These are phyloP conservation scores for Mesorhabditis sp. DNA, from an alignment of 2,888 invertebrate species.

Conservation along the genomic window DNA sequence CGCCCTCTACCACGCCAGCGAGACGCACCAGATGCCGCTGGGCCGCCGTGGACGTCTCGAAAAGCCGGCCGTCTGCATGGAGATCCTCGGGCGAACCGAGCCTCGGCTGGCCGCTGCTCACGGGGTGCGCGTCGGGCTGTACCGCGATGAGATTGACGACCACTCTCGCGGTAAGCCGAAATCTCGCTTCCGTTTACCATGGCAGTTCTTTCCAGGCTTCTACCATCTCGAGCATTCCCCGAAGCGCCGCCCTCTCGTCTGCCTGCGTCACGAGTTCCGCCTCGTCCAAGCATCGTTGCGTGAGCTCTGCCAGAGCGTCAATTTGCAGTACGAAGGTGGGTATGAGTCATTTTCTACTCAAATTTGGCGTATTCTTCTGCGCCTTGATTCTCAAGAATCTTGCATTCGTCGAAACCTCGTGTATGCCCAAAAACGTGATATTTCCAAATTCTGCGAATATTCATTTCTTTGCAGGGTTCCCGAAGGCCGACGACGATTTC, in stretches of 20 bases:
- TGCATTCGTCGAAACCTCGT: background rate
- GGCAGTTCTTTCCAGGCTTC: conserved; percentile 7
- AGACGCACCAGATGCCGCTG: conserved; percentile 41
- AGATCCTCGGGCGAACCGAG: conserved; percentile 39
- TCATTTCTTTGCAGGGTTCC: conserved; percentile 23
- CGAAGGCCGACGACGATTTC: conserved; percentile 28
- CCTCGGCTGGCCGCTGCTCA: conserved; percentile 35
- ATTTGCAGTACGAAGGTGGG: conserved; percentile 31
- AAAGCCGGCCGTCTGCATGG: conserved; percentile 13
- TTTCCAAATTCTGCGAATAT: no score
- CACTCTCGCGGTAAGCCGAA: background rate
- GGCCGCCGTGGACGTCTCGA: conserved; percentile 11
- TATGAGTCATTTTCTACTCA: background rate
- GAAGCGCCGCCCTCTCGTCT: conserved; percentile 32
- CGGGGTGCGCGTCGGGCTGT: conserved; percentile 36
- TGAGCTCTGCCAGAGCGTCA: conserved; percentile 26
- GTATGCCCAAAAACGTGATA: no score
- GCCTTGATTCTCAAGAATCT: background rate
- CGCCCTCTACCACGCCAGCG: conserved; percentile 37
- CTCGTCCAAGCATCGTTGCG: conserved; percentile 28
- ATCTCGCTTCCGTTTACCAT: background rate
- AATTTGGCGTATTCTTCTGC: background rate
- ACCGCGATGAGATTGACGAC: conserved; percentile 23
- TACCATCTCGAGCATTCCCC: conserved; percentile 21
- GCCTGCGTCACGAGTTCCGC: conserved; percentile 31